These are phyloP conservation scores for Seriola quinqueradiata DNA, from an alignment of 2,113 vertebrate species.

Conservation along the genomic window DNA sequence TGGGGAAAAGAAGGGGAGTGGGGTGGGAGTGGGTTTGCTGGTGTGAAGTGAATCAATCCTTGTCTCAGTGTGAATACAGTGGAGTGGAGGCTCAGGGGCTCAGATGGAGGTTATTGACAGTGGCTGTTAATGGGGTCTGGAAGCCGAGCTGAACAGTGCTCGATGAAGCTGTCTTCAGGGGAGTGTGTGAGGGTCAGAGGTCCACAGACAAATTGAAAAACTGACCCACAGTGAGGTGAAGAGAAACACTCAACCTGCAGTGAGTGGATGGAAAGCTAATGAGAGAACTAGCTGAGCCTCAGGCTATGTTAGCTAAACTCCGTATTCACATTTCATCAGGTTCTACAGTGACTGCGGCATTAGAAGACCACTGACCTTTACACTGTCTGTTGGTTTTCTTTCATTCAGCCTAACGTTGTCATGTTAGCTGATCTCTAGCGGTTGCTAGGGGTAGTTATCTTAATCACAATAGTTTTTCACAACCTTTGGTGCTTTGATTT, in stretches of 20 bases:
- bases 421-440: too few species aligned
- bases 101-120: slow-evolving; percentile 13
- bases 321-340: too few species aligned
- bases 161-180: not conserved
- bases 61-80: not conserved
- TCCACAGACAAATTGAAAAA: not conserved
- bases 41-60: slow-evolving; percentile 20
- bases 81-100: not conserved
- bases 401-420: not conserved
- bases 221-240: not conserved
- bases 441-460: too few species aligned
- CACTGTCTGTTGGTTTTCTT: not conserved
- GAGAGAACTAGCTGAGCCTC: not conserved
- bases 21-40: not conserved
- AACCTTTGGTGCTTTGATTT: too few species aligned
- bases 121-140: not conserved
- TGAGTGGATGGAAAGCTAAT: slow-evolving; percentile 7
- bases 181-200: not conserved
- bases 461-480: too few species aligned
- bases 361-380: not conserved
- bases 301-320: not conserved
- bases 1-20: not conserved
- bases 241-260: slow-evolving; percentile 17
- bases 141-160: not conserved
- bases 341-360: too few species aligned